phyloP scores from a whole-genome alignment of 2,888 invertebrate species.

The Dinocampus coccinellae region DNA sequence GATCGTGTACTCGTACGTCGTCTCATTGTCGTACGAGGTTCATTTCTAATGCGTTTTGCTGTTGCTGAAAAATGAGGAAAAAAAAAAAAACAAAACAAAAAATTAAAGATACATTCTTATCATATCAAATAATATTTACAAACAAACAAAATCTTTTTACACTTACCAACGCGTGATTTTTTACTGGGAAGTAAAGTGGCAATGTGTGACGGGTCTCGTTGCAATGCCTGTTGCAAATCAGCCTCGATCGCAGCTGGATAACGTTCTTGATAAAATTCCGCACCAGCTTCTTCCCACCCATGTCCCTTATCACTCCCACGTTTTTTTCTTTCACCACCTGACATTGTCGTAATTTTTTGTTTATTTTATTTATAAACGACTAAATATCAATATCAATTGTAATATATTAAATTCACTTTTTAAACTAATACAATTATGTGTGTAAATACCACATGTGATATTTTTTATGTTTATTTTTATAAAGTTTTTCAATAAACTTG shows the following conservation, averaged over 20 bases:
- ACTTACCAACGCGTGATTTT: slow-evolving; percentile 80
- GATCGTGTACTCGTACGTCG: slow-evolving; percentile 73
- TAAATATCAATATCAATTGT: neutral
- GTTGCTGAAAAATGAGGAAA: slow-evolving; percentile 72
- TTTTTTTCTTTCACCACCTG: slow-evolving; percentile 74
- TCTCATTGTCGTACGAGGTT: slow-evolving; percentile 75
- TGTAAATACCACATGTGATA: neutral
- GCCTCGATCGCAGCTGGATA: slow-evolving; percentile 83
- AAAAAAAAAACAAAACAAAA: slow-evolving; percentile 69
- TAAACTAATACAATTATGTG: no score
- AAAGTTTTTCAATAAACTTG: neutral
- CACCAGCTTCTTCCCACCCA: slow-evolving; percentile 88
- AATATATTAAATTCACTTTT: no score
- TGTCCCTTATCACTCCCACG: slow-evolving; percentile 72
- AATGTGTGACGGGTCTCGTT: slow-evolving; percentile 80
- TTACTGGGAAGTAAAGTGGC: slow-evolving; percentile 85
- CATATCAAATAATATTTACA: no score
- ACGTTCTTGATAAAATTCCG: slow-evolving; percentile 87
- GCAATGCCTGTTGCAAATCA: slow-evolving; percentile 72
- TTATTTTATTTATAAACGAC: neutral
- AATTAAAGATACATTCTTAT: slow-evolving; percentile 55
- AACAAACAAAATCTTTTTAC: no score
- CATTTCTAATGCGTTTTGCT: slow-evolving; percentile 76
- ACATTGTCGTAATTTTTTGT: slow-evolving; percentile 67
- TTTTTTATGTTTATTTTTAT: neutral